Evolutionary conservation across 2,113 vertebrate species (phyloP).

Genomic region (Eretmodus cyanostictus): DNA sequence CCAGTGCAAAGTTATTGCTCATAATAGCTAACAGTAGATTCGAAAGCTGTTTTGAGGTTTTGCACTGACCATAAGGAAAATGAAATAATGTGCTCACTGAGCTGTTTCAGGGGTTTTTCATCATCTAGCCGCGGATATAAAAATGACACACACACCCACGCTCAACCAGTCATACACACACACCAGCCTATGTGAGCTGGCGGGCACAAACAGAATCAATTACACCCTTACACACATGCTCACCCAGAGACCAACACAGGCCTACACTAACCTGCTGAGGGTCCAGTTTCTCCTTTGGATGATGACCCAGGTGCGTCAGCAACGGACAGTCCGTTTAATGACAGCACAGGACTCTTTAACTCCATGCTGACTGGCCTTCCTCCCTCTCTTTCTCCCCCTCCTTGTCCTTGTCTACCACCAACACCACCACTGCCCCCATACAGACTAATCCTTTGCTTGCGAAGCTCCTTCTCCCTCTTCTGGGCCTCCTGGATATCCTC

Average conservation of each 20-base stretch:
- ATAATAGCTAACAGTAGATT: background rate
- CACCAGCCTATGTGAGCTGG: background rate
- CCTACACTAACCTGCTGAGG: constrained; percentile 54
- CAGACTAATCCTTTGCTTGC: constrained; percentile 69
- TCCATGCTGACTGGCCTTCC: background rate
- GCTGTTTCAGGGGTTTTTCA: constrained; percentile 37
- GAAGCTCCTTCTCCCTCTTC: constrained; percentile 75
- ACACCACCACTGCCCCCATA: constrained; percentile 57
- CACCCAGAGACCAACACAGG: background rate
- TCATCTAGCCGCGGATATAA: constrained; percentile 7
- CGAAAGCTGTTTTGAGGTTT: background rate
- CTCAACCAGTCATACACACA: background rate
- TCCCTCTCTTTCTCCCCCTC: background rate
- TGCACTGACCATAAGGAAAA: constrained; percentile 14
- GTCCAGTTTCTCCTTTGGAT: background rate
- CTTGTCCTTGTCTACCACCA: background rate
- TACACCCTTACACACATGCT: background rate
- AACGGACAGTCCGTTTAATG: background rate
- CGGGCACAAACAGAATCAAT: background rate
- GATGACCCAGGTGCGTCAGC: background rate
- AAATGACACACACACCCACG: background rate
- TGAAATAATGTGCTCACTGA: constrained; percentile 7
- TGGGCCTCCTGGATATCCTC: constrained; percentile 76
- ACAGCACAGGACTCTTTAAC: background rate
- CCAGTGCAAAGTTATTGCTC: constrained; percentile 8